phyloP scores from a whole-genome alignment of 2,888 invertebrate species.

The Ochropleura leucogaster region DNA sequence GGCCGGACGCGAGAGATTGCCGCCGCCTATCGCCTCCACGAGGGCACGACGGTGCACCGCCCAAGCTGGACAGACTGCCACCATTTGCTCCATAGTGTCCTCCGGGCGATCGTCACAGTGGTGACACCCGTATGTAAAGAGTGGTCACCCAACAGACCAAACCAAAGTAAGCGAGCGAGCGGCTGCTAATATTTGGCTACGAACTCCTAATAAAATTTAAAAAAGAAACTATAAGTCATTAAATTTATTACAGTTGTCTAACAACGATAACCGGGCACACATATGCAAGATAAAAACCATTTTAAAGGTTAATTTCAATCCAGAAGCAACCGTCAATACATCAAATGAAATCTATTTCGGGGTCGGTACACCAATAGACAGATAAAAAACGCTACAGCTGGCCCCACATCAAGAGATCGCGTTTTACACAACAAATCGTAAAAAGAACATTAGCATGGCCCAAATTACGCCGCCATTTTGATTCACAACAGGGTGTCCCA shows the following conservation, averaged over 20 bases:
- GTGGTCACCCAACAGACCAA: no score
- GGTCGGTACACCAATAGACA: slow-evolving; percentile 45
- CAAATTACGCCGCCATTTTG: slow-evolving; percentile 73
- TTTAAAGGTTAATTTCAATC: slow-evolving; percentile 56
- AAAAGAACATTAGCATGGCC: slow-evolving; percentile 81
- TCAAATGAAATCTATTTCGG: slow-evolving; percentile 65
- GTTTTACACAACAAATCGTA: slow-evolving; percentile 80
- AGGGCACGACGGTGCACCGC: no score
- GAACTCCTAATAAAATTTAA: no score
- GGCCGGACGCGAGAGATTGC: no score
- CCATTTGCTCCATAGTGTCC: no score
- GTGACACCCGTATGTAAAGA: no score
- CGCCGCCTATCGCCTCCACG: no score
- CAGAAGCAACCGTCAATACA: slow-evolving; percentile 61
- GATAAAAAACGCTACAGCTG: slow-evolving; percentile 70
- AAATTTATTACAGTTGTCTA: not conserved
- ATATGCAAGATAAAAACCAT: slow-evolving; percentile 54
- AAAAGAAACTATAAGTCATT: slow-evolving; percentile 6
- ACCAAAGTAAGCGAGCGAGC: no score
- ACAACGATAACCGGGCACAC: slow-evolving; percentile 18
- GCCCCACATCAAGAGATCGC: slow-evolving; percentile 78
- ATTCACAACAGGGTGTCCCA: slow-evolving; percentile 68
- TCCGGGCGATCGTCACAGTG: no score
- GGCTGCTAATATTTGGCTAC: no score
- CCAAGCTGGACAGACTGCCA: no score